phyloP scores from a whole-genome alignment of 2,797 vertebrate genomes.

The Linurgus olivaceus region DNA sequence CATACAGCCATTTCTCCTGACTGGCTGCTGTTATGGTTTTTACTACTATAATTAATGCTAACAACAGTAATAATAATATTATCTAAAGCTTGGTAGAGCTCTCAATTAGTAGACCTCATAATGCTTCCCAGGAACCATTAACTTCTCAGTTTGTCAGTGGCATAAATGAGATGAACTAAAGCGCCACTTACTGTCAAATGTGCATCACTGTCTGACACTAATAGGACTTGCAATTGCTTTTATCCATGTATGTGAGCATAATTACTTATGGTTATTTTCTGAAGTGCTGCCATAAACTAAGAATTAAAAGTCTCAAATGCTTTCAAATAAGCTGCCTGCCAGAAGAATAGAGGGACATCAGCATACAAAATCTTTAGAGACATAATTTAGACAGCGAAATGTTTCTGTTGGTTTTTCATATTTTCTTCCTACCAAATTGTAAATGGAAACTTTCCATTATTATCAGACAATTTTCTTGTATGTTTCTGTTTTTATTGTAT shows the following conservation, averaged over 20 bases:
- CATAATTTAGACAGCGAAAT: background rate
- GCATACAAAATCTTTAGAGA: background rate
- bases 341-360: background rate
- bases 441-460: background rate
- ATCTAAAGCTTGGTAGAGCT: background rate
- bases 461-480: background rate
- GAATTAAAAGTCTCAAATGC: background rate
- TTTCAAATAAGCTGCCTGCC: background rate
- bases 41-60: background rate
- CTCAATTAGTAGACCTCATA: background rate
- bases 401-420: background rate
- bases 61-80: background rate
- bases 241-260: background rate
- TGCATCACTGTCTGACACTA: background rate
- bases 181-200: background rate
- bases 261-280: background rate
- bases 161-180: background rate
- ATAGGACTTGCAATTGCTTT: background rate
- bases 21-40: background rate
- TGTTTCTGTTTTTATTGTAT: background rate
- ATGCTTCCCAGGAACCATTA: background rate
- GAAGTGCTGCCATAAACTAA: background rate
- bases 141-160: background rate
- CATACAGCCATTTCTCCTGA: background rate
- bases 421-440: background rate